Evolutionary conservation across 30 jellyfish, hydroid and myxozoan genomes (phyloP).

Genomic region (Aurelia sp.): DNA sequence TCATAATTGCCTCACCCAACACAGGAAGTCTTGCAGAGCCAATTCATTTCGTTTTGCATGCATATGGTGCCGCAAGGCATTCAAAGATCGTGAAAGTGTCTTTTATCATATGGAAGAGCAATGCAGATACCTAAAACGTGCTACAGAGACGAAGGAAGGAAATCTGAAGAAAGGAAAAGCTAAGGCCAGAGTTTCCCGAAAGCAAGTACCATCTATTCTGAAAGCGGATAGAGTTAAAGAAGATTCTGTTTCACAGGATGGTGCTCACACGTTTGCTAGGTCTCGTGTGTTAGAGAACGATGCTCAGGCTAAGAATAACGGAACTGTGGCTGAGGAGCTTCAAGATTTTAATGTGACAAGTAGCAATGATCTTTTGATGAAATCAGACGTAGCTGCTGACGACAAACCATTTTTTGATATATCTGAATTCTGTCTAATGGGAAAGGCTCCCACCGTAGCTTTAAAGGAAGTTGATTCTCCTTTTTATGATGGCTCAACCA

Average conservation of each 20-base stretch:
- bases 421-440: not conserved
- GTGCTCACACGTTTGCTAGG: no score
- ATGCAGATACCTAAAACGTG: constrained; percentile 4
- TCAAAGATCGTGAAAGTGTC: not conserved
- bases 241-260: no score
- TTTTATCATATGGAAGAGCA: not conserved
- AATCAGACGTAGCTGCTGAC: not conserved
- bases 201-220: no score
- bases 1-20: not conserved
- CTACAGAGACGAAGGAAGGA: not conserved
- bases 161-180: no score
- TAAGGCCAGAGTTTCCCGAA: no score
- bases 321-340: not conserved
- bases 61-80: constrained; percentile 30
- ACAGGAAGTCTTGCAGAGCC: not conserved
- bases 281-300: no score
- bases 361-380: not conserved
- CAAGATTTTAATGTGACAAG: not conserved
- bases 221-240: no score
- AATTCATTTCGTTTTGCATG: constrained; percentile 5
- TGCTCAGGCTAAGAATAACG: no score
- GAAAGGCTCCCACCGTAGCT: no score
- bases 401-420: not conserved
- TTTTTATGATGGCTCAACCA: no score
- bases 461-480: no score